Conservation (phyloP, 2,888 invertebrate genomes). For the Chydorus sphaericus region DNA sequence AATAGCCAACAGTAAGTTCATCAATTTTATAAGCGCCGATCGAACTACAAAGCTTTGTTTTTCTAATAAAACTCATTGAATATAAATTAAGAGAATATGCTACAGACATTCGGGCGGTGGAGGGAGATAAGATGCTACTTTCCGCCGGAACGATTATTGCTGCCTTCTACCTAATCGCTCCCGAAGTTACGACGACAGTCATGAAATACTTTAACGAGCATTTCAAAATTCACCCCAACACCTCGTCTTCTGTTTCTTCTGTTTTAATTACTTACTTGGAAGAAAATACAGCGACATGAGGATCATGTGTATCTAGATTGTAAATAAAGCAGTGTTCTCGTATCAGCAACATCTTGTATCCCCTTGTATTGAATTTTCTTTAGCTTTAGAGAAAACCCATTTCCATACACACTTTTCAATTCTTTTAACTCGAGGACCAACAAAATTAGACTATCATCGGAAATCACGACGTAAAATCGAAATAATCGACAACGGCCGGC, state of each 20-base stretch:
- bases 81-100: neutral
- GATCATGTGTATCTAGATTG: too few relatives aligned
- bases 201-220: neutral
- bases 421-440: too few relatives aligned
- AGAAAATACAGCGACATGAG: too few relatives aligned
- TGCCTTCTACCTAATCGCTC: neutral
- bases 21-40: too few relatives aligned
- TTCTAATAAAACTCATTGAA: neutral
- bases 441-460: too few relatives aligned
- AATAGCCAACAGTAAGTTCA: too few relatives aligned
- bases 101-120: neutral
- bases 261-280: neutral
- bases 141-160: neutral
- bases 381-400: too few relatives aligned
- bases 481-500: slow-evolving; percentile 16
- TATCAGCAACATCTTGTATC: too few relatives aligned
- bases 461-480: slow-evolving; percentile 17
- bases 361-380: too few relatives aligned
- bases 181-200: neutral
- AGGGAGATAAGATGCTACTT: neutral
- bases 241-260: neutral
- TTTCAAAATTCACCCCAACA: neutral
- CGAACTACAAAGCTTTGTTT: too few relatives aligned
- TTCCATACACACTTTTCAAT: too few relatives aligned
- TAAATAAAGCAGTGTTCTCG: too few relatives aligned